Conservation (phyloP, 2,113 vertebrate species). For the Chiloscyllium plagiosum region DNA sequence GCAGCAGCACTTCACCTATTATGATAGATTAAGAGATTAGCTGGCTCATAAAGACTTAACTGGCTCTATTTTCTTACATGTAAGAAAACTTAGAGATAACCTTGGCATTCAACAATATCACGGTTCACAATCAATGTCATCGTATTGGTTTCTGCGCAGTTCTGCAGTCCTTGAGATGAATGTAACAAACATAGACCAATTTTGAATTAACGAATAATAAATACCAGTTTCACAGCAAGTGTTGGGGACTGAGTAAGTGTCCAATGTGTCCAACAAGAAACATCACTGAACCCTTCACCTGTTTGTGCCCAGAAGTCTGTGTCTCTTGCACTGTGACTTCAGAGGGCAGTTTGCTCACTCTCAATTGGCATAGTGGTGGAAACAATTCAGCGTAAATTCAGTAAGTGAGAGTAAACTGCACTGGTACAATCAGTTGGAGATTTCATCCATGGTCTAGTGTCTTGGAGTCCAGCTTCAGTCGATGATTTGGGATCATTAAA, state of each 20-base stretch:
- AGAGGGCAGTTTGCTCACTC: not conserved
- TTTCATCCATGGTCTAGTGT: not conserved
- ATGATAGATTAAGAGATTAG: not conserved
- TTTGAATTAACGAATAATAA: not conserved
- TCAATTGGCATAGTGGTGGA: not conserved
- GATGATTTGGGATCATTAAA: not conserved
- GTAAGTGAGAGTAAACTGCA: not conserved
- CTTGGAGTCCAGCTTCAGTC: not conserved
- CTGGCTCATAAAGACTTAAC: not conserved
- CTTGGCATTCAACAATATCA: not conserved
- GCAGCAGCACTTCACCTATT: not conserved
- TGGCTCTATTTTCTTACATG: not conserved
- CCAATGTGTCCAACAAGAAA: not conserved
- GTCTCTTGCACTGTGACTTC: not conserved
- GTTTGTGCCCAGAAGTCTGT: not conserved
- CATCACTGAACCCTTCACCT: not conserved
- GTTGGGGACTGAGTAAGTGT: not conserved
- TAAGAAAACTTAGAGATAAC: not conserved
- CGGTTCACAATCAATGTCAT: not conserved
- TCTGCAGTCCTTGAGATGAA: not conserved
- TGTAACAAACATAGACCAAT: not conserved
- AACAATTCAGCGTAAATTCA: not conserved
- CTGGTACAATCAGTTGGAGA: not conserved
- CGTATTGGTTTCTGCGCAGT: not conserved
- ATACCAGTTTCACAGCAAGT: not conserved